Evolutionary conservation across 2,797 vertebrate genomes (phyloP), one percentile per base, ranked within the genome.

Genomic region (Pelobates cultripes): DNA sequence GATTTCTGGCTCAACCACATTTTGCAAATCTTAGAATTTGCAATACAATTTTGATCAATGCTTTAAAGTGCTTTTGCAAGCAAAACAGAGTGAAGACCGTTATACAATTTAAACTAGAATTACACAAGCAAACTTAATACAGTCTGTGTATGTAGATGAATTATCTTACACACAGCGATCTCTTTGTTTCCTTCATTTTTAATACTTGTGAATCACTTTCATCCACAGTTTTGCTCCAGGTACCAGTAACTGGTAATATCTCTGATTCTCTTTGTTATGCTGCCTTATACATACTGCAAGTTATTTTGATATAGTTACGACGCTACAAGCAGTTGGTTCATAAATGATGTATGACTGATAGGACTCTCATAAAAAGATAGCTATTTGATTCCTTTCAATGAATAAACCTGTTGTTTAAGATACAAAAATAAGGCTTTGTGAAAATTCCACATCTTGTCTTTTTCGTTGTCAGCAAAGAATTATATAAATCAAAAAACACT

Each of bases 281-380:
- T 12, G 74, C 10, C 7, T 3, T 66, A 53, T 51, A 71, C 44
- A 47, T 66, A 66, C 42, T 9, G 42, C 63, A 45, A 47, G 44
- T 66, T 67, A 78, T 82, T 82, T 82, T 78, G 51, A 51, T 73
- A 43, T 66, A 66, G 51, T 44, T 74, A 63, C 64, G 15, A 61
- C 57, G 69, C 61, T 83, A 75, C 53, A 69, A 78, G 63, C 43
- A 83, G 60, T 43, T 51, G 28, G 57, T 60, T 83, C 66, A 83
- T 83, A 70, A 83, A 83, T 75, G 67, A 79, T 83, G 72, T 70
- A 83, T 79, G 64, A 63, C 43, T 66, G 60, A 44, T 71, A 61
- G 47, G 7, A 44, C 13, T 70, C 63, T 79, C 63, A 75, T 55
- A 40, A 75, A 79, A 74, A 79, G 40, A 77, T 68, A 79, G 41